These are phyloP conservation scores for Nowickia ferox DNA, from an alignment of 2,888 invertebrate species.

Conservation along the genomic window DNA sequence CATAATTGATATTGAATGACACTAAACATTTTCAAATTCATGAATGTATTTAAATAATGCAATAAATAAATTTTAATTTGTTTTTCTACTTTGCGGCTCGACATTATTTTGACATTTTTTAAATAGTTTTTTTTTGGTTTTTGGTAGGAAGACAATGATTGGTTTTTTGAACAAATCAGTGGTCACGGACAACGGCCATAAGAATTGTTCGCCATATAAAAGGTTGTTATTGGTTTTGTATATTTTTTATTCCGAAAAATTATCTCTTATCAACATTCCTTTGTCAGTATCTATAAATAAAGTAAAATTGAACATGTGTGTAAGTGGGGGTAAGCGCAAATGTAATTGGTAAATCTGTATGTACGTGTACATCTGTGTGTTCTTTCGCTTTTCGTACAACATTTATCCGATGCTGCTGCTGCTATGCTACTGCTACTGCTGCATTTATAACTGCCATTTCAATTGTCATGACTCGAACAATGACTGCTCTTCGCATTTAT, in stretches of 20 bases:
- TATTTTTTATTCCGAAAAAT: conserved; percentile 45
- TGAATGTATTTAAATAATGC: too few species aligned
- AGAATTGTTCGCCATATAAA: conserved; percentile 33
- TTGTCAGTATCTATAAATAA: conserved; percentile 56
- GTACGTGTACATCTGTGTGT: conserved; percentile 14
- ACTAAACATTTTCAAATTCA: too few species aligned
- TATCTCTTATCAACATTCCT: conserved; percentile 42
- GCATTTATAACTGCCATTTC: conserved; percentile 60
- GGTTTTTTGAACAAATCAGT: conserved; percentile 39
- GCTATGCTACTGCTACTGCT: conserved; percentile 29
- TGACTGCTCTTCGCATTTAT: background rate
- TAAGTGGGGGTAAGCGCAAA: conserved; percentile 1
- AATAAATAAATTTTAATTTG: background rate
- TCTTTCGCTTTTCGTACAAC: conserved; percentile 12
- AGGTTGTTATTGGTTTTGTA: conserved; percentile 28
- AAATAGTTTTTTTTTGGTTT: conserved; percentile 8
- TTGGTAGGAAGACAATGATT: background rate
- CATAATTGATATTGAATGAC: too few species aligned
- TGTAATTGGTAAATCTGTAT: background rate
- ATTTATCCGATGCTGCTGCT: conserved; percentile 35
- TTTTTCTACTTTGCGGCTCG: background rate
- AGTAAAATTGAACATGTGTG: conserved; percentile 34
- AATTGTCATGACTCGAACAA: conserved; percentile 51
- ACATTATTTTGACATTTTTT: background rate
- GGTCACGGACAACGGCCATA: conserved; percentile 53